phyloP scores from a whole-genome alignment of 2,113 vertebrate genomes.

The Colinus virginianus region DNA sequence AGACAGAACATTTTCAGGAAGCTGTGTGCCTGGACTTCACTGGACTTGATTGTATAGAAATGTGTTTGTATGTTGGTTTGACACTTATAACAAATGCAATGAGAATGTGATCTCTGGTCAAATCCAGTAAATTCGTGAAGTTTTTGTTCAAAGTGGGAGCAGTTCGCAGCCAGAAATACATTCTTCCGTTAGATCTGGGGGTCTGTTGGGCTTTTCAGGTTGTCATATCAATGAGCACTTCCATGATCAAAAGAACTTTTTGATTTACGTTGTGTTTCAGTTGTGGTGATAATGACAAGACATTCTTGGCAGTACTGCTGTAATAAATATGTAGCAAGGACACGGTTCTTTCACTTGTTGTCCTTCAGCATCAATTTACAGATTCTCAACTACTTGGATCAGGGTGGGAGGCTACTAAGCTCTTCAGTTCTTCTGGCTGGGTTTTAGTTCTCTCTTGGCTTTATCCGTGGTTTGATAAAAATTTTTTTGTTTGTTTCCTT shows the following conservation, averaged over 20 bases:
- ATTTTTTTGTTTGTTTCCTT: no score
- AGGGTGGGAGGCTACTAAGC: background rate
- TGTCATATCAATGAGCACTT: background rate
- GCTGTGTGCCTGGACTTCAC: background rate
- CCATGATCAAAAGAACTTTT: background rate
- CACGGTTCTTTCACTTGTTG: background rate
- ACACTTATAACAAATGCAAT: background rate
- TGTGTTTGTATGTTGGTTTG: background rate
- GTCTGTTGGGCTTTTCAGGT: rapidly evolving
- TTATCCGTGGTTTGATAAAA: background rate
- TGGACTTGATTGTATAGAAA: background rate
- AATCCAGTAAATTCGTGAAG: background rate
- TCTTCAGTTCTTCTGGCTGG: background rate
- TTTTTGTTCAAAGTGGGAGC: background rate
- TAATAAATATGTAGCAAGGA: background rate
- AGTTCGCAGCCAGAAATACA: background rate
- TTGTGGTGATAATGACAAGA: background rate
- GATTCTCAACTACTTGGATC: background rate
- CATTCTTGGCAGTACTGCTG: background rate
- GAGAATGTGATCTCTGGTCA: background rate
- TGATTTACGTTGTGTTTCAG: background rate
- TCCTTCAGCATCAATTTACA: background rate
- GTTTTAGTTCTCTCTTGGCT: background rate
- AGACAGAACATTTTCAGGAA: background rate
- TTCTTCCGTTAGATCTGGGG: background rate